Percentiles rank a stretch among this genome's conserved stretches.
Evolutionary conservation across 92 coral and sea anemone species (phyloP).

Genomic region (Bergia puertoricense): DNA sequence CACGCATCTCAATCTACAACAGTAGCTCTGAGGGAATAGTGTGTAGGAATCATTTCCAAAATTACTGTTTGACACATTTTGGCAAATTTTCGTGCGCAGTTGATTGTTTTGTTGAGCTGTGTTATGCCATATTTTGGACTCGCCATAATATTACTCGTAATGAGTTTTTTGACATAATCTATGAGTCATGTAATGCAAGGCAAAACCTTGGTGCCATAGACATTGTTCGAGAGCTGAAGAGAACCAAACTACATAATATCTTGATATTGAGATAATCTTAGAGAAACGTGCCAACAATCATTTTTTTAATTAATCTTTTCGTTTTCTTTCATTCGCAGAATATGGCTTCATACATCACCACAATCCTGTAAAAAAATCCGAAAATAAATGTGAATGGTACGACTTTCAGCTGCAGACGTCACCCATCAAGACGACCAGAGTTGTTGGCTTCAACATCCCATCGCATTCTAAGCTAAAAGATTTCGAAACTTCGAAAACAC

Average conservation of each 20-base stretch:
- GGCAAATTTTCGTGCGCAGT: too few species aligned
- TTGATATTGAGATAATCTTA: neutral
- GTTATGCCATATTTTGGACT: too few species aligned
- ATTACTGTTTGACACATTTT: too few species aligned
- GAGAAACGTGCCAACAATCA: conserved; percentile 5
- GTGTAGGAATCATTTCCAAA: too few species aligned
- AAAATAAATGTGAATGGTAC: conserved; percentile 54
- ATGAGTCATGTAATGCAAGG: too few species aligned
- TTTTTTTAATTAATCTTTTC: neutral
- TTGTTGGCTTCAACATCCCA: conserved; percentile 60
- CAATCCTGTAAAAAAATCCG: conserved; percentile 56
- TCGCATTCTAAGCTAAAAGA: conserved; percentile 48
- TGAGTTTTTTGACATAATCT: too few species aligned
- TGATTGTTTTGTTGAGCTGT: too few species aligned
- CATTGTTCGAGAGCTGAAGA: neutral
- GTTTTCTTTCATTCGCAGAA: conserved; percentile 25
- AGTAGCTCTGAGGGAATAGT: too few species aligned
- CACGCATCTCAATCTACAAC: neutral
- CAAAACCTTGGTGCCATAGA: too few species aligned
- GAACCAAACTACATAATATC: neutral
- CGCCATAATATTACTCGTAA: too few species aligned
- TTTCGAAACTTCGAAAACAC: conserved; percentile 51
- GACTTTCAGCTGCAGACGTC: conserved; percentile 59
- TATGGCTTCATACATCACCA: conserved; percentile 53
- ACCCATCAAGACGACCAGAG: conserved; percentile 54